These are phyloP conservation scores for Pachyrhynchus sulphureomaculatus DNA, from an alignment of 1,140 invertebrate species.

Conservation along the genomic window DNA sequence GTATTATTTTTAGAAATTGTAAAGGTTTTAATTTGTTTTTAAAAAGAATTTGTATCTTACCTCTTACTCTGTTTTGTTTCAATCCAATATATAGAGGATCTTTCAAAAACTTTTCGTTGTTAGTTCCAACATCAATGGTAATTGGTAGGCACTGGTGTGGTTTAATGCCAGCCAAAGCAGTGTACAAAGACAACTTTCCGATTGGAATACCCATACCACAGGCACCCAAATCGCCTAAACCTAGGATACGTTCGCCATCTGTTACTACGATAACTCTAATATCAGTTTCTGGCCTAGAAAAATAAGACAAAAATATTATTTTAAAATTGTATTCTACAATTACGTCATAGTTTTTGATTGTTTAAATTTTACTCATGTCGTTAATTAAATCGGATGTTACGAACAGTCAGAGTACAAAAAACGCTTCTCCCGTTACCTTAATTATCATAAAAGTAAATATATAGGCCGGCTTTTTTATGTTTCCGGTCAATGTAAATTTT, in stretches of 20 bases:
- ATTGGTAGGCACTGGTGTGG: slow-evolving; percentile 92
- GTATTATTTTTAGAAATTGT: too few relatives aligned
- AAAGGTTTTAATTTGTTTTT: too few relatives aligned
- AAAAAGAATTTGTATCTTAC: background rate
- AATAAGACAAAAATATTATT: too few relatives aligned
- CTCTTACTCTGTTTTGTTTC: slow-evolving; percentile 76
- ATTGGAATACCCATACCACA: slow-evolving; percentile 96
- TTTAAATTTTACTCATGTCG: too few relatives aligned
- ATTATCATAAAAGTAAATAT: too few relatives aligned
- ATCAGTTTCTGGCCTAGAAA: slow-evolving; percentile 83
- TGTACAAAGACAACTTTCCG: slow-evolving; percentile 91
- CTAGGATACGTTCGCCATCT: slow-evolving; percentile 92
- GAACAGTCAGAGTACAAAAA: too few relatives aligned
- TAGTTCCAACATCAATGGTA: slow-evolving; percentile 90
- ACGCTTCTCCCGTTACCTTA: too few relatives aligned
- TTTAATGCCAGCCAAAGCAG: slow-evolving; percentile 89
- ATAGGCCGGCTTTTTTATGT: too few relatives aligned
- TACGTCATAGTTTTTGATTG: too few relatives aligned
- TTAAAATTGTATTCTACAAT: too few relatives aligned
- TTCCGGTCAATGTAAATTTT: too few relatives aligned
- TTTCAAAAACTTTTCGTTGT: slow-evolving; percentile 80
- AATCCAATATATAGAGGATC: slow-evolving; percentile 94
- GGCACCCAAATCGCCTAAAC: slow-evolving; percentile 90
- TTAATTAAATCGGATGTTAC: too few relatives aligned
- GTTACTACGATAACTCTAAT: slow-evolving; percentile 93